Conservation (phyloP, 92 coral and sea anemone species). For the Diadumene lineata region DNA sequence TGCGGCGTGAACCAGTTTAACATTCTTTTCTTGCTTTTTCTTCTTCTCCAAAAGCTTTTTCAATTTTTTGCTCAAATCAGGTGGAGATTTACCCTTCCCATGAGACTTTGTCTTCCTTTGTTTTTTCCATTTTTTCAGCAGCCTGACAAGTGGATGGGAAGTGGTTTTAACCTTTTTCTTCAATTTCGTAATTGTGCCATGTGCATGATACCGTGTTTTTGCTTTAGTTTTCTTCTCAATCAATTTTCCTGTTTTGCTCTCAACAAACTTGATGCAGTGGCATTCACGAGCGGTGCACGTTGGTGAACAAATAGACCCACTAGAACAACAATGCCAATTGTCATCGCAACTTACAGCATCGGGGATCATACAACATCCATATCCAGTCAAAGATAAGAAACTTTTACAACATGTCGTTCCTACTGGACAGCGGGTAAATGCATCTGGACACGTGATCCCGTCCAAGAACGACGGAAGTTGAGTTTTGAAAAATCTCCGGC, state of each 20-base stretch:
- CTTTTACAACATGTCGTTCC: slow-evolving; percentile 78
- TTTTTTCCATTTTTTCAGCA: slow-evolving; percentile 17
- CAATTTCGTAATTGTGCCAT: neutral
- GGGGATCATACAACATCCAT: slow-evolving; percentile 79
- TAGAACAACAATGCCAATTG: slow-evolving; percentile 84
- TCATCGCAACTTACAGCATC: slow-evolving; percentile 72
- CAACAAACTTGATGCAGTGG: slow-evolving; percentile 36
- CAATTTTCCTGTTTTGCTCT: slow-evolving; percentile 2
- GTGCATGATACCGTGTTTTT: neutral
- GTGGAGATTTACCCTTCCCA: neutral
- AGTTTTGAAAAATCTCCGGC: neutral
- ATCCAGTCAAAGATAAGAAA: slow-evolving; percentile 74
- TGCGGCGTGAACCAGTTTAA: neutral
- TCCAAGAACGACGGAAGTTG: slow-evolving; percentile 3
- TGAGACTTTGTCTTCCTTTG: neutral
- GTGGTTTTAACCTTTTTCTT: neutral
- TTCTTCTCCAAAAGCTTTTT: slow-evolving; percentile 1
- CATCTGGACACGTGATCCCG: slow-evolving; percentile 63
- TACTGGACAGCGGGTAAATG: slow-evolving; percentile 73
- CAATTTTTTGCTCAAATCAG: neutral
- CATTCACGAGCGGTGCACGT: slow-evolving; percentile 66
- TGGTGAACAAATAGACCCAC: slow-evolving; percentile 67
- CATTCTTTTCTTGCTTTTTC: neutral
- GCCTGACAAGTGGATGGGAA: slow-evolving; percentile 4
- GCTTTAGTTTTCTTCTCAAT: slow-evolving; percentile 17